Evolutionary conservation across 2,113 vertebrate species (phyloP).

Genomic region (Noturus placidus): DNA sequence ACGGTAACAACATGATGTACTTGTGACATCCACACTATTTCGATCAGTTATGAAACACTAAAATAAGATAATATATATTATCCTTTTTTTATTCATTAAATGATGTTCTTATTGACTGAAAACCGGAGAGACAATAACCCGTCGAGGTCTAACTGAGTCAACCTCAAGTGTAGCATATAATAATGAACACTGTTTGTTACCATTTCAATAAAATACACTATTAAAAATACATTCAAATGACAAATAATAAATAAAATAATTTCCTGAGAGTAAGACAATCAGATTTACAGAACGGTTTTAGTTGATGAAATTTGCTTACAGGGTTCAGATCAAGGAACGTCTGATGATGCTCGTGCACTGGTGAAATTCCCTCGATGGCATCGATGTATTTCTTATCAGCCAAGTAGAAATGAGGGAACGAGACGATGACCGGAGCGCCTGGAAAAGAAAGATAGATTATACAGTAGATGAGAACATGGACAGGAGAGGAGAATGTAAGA

Average conservation of each 20-base stretch:
- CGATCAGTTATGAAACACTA: background rate
- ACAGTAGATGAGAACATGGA: background rate
- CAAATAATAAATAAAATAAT: background rate
- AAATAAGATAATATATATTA: background rate
- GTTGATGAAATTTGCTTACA: conserved; percentile 62
- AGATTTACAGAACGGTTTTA: background rate
- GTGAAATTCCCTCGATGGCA: conserved; percentile 80
- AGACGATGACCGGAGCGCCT: conserved; percentile 91
- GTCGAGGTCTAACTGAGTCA: background rate
- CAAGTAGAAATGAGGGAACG: conserved; percentile 93
- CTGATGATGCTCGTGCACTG: conserved; percentile 83
- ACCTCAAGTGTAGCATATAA: background rate
- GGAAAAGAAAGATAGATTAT: conserved; percentile 8
- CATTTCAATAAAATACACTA: background rate
- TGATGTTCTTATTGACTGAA: background rate
- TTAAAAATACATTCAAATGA: too few species aligned
- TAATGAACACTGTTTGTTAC: background rate
- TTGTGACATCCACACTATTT: background rate
- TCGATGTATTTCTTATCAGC: conserved; percentile 76
- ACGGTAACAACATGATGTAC: background rate
- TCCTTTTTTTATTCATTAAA: background rate
- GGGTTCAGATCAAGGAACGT: conserved; percentile 92
- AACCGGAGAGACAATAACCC: background rate
- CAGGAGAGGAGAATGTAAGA: background rate
- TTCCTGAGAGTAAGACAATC: background rate